phyloP scores from a whole-genome alignment of 2,888 invertebrate genomes.

The Nemotelus nigrinus region DNA sequence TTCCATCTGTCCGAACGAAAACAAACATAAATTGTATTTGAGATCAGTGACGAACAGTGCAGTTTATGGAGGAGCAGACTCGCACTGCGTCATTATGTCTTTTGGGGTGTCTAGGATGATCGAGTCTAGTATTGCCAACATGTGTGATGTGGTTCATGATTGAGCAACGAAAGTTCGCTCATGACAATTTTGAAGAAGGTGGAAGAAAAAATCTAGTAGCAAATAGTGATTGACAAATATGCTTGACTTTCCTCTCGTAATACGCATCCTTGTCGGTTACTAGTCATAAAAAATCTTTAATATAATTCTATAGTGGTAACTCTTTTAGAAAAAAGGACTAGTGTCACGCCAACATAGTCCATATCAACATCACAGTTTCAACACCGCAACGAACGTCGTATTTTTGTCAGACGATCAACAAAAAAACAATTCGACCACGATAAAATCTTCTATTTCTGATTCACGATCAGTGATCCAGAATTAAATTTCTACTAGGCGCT shows the following conservation, averaged over 20 bases:
- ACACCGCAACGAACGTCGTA: constrained; percentile 30
- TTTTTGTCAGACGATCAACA: constrained; percentile 41
- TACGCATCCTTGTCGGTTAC: no score
- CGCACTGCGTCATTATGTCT: constrained; percentile 29
- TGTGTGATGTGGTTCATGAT: neutral
- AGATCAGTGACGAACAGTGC: constrained; percentile 41
- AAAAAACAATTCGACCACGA: constrained; percentile 29
- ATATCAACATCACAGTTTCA: constrained; percentile 28
- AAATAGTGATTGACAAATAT: no score
- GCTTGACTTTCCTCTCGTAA: no score
- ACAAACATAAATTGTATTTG: constrained; percentile 41
- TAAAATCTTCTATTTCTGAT: constrained; percentile 37
- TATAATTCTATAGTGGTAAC: neutral
- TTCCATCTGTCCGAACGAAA: constrained; percentile 36
- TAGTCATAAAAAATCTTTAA: no score
- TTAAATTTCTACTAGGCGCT: constrained; percentile 42
- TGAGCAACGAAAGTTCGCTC: neutral
- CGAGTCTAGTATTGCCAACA: neutral
- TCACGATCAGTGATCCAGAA: constrained; percentile 39
- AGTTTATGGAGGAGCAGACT: neutral
- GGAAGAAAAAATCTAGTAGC: no score
- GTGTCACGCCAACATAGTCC: neutral
- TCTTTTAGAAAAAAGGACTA: neutral
- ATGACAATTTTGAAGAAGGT: neutral
- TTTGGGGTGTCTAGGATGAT: constrained; percentile 27